Percentiles rank a stretch among this genome's conserved stretches.
Conservation (phyloP, 1,140 invertebrate species). For the Drosophila simulans region DNA sequence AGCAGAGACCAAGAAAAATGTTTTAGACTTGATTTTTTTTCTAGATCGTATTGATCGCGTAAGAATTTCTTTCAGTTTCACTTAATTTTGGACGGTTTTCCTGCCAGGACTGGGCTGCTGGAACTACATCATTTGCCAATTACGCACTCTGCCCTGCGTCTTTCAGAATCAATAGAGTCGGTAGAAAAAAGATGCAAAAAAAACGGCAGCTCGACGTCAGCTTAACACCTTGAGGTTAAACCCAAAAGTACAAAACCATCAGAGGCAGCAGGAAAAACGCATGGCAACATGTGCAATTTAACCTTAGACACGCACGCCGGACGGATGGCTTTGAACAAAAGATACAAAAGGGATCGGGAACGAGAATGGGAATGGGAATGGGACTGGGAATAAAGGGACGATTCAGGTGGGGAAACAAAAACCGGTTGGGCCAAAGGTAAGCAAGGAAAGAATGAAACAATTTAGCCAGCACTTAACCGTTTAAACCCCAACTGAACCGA, state of each 20-base stretch:
- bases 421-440: slow-evolving; percentile 55
- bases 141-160: slow-evolving; percentile 19
- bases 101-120: not conserved
- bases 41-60: too few relatives aligned
- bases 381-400: not conserved
- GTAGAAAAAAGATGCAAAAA: slow-evolving; percentile 17
- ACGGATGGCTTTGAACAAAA: slow-evolving; percentile 51
- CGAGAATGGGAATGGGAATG: not conserved
- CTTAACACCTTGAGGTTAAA: slow-evolving; percentile 67
- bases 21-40: too few relatives aligned
- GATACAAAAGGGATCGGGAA: slow-evolving; percentile 36
- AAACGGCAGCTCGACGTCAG: slow-evolving; percentile 46
- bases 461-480: slow-evolving; percentile 79
- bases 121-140: slow-evolving; percentile 57
- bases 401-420: slow-evolving; percentile 19
- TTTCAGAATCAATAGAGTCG: slow-evolving; percentile 45
- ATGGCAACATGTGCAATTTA: slow-evolving; percentile 72
- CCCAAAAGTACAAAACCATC: slow-evolving; percentile 52
- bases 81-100: not conserved
- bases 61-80: too few relatives aligned
- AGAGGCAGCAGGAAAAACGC: slow-evolving; percentile 55
- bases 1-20: too few relatives aligned
- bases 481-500: slow-evolving; percentile 80
- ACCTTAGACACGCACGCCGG: slow-evolving; percentile 62
- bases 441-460: slow-evolving; percentile 71